Percentiles rank a stretch among this genome's conserved stretches.
These are phyloP conservation scores for Mormyrops attenuatus DNA, from an alignment of 2,797 vertebrate species.

Conservation along the genomic window DNA sequence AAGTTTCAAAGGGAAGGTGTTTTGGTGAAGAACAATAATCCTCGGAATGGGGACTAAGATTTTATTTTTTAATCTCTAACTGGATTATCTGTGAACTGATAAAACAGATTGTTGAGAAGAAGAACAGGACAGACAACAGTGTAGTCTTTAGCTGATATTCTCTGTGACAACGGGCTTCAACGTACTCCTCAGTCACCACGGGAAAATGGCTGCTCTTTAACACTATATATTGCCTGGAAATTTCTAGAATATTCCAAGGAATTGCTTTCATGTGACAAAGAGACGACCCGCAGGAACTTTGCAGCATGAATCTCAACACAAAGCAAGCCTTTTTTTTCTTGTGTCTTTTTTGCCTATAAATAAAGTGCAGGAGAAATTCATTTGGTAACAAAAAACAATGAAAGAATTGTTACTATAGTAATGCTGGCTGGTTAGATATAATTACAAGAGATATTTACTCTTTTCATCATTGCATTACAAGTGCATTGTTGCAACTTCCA, in stretches of 20 bases:
- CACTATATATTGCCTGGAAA: not conserved
- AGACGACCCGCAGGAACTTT: not conserved
- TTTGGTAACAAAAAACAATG: not conserved
- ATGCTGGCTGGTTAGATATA: not conserved
- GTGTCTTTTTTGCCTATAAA: not conserved
- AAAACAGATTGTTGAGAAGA: slow-evolving; percentile 16
- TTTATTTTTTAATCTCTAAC: not conserved
- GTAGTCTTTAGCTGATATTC: not conserved
- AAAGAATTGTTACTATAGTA: not conserved
- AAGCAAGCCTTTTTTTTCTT: not conserved
- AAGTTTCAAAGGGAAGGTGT: not conserved
- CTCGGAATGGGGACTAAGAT: not conserved
- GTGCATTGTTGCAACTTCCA: not conserved
- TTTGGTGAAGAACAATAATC: slow-evolving; percentile 4
- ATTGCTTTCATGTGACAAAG: not conserved
- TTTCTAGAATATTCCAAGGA: not conserved
- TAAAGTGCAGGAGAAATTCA: not conserved
- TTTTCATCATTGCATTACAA: not conserved
- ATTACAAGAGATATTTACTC: not conserved
- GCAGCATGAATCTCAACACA: not conserved
- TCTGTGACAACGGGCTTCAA: not conserved
- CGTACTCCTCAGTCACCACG: not conserved
- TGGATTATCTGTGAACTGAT: slow-evolving; percentile 20
- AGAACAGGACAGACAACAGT: not conserved
- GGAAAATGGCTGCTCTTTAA: not conserved